Percentiles rank a stretch among this genome's conserved stretches.
Conservation (phyloP, 2,888 invertebrate species). For the Xestia c-nigrum region DNA sequence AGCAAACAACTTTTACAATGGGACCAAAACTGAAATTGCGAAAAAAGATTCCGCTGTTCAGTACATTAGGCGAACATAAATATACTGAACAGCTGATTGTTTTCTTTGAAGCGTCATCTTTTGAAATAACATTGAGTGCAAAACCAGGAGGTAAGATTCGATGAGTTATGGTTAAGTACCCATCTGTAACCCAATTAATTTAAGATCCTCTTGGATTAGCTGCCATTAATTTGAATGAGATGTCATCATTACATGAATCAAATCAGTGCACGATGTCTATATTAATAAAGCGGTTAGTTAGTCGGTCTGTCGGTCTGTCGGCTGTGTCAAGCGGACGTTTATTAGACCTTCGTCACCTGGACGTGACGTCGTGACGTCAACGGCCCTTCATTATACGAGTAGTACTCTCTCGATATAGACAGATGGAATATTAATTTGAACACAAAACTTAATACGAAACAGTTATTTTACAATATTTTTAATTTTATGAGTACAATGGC, state of each 20-base stretch:
- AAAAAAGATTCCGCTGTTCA: too few relatives aligned
- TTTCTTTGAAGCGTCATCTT: background rate
- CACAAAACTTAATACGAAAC: background rate
- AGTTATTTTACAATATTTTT: background rate
- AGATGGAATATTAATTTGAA: background rate
- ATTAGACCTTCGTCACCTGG: slow-evolving; percentile 51
- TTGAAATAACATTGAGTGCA: background rate
- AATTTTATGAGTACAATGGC: background rate
- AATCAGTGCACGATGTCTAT: background rate
- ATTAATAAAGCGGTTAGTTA: slow-evolving; percentile 14
- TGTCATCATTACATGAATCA: background rate
- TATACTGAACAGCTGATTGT: too few relatives aligned
- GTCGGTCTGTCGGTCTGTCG: background rate
- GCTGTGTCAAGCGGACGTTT: slow-evolving; percentile 14
- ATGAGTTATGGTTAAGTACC: background rate
- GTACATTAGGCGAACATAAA: too few relatives aligned
- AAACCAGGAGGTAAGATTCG: background rate
- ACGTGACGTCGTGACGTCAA: slow-evolving; percentile 36
- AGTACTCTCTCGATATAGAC: background rate
- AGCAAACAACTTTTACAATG: too few relatives aligned
- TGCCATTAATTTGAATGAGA: background rate
- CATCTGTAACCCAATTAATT: background rate
- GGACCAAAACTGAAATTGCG: too few relatives aligned
- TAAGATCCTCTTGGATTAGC: too few relatives aligned
- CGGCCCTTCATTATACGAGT: slow-evolving; percentile 21